Percentiles rank a stretch among this genome's conserved stretches.
These are phyloP conservation scores for Ischnura elegans DNA, from an alignment of 2,888 invertebrate species.

Conservation along the genomic window DNA sequence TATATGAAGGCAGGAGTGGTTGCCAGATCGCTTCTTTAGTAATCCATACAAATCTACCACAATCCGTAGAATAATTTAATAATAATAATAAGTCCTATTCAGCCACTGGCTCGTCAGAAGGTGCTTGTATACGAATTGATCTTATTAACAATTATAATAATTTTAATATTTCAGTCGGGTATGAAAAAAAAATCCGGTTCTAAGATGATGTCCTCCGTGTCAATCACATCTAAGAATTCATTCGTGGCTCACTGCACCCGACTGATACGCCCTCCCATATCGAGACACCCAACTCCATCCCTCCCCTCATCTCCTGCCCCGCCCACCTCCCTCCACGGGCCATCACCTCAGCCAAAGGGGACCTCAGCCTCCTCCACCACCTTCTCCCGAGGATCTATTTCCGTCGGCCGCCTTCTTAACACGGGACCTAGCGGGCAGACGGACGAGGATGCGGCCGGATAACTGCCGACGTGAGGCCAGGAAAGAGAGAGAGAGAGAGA, in stretches of 20 bases:
- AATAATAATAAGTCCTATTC: no score
- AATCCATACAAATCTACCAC: no score
- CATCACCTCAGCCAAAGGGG: slow-evolving; percentile 18
- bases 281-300: background rate
- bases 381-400: slow-evolving; percentile 37
- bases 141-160: no score
- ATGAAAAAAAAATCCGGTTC: no score
- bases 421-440: slow-evolving; percentile 44
- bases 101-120: no score
- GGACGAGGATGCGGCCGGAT: background rate
- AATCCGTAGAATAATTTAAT: no score
- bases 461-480: background rate
- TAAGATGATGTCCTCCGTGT: no score
- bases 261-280: background rate
- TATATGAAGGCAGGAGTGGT: no score
- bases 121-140: no score
- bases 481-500: background rate
- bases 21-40: no score
- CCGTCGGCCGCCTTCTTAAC: slow-evolving; percentile 1
- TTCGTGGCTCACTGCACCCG: background rate
- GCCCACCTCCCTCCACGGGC: background rate
- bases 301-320: background rate
- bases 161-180: no score
- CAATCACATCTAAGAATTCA: no score
- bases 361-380: background rate